Percentiles rank a stretch among this genome's conserved stretches.
These are phyloP conservation scores for Rhingia campestris DNA, from an alignment of 2,888 invertebrate species.

Conservation along the genomic window DNA sequence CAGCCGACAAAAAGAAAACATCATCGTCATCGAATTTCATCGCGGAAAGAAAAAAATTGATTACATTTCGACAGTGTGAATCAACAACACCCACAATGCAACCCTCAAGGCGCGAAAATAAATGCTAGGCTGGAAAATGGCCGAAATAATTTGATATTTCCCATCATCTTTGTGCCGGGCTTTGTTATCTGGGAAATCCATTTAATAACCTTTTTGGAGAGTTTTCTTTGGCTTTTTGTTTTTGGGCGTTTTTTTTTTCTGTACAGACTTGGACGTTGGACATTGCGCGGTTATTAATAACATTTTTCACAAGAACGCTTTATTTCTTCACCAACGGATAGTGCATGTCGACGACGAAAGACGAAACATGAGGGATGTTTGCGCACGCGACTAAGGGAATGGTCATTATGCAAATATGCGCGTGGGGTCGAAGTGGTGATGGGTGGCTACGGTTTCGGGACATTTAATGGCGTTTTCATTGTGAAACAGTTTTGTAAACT, in stretches of 20 bases:
- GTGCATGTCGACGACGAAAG: constrained; percentile 12
- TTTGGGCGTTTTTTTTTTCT: no score
- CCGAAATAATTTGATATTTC: constrained; percentile 73
- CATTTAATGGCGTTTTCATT: constrained; percentile 71
- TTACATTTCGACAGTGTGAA: constrained; percentile 68
- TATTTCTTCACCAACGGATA: constrained; percentile 58
- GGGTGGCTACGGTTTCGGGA: constrained; percentile 19
- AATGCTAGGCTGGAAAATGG: constrained; percentile 64
- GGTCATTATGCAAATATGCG: constrained; percentile 68
- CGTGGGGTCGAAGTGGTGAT: constrained; percentile 13
- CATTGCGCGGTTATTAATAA: constrained; percentile 67
- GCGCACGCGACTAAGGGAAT: constrained; percentile 8
- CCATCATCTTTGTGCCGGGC: constrained; percentile 65
- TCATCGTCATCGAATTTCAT: constrained; percentile 65
- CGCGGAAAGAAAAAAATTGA: constrained; percentile 64
- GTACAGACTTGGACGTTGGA: constrained; percentile 21
- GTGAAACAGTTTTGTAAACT: constrained; percentile 50
- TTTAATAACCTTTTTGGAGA: constrained; percentile 60
- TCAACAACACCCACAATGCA: constrained; percentile 51
- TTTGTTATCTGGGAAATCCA: constrained; percentile 71
- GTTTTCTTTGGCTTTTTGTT: constrained; percentile 4
- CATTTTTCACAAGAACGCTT: constrained; percentile 59
- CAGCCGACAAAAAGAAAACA: constrained; percentile 9
- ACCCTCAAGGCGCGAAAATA: constrained; percentile 57
- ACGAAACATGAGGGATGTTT: constrained; percentile 9